Conservation (phyloP, 2,113 vertebrate species). For the Prunella fulvescens region DNA sequence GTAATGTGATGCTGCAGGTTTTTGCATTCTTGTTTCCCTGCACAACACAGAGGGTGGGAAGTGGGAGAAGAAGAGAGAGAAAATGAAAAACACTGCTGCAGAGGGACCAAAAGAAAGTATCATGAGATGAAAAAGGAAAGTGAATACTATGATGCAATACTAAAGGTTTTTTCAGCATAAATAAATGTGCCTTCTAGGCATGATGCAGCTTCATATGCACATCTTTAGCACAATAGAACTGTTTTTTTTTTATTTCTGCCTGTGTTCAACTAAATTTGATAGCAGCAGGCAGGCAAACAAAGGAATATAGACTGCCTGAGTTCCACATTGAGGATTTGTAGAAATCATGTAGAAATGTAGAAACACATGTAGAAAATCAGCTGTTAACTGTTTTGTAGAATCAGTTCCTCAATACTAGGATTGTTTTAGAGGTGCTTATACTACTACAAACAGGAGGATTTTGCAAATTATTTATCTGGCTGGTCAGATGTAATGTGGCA, state of each 20-base stretch:
- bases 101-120: not conserved
- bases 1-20: not conserved
- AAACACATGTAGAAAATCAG: not conserved
- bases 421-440: not conserved
- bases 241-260: not conserved
- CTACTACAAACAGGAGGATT: not conserved
- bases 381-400: not conserved
- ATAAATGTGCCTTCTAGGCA: not conserved
- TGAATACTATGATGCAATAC: not conserved
- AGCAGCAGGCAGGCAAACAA: not conserved
- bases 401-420: not conserved
- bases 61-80: not conserved
- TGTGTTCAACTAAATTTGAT: not conserved
- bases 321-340: not conserved
- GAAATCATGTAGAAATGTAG: not conserved
- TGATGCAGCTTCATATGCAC: not conserved
- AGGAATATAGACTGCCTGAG: not conserved
- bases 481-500: not conserved
- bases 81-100: not conserved
- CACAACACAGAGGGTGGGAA: not conserved
- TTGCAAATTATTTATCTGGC: not conserved
- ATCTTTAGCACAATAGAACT: not conserved
- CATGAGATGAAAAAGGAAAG: constrained; percentile 43
- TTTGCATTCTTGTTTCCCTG: not conserved
- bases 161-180: not conserved